phyloP scores from a whole-genome alignment of 2,113 vertebrate species.

The Tichodroma muraria region DNA sequence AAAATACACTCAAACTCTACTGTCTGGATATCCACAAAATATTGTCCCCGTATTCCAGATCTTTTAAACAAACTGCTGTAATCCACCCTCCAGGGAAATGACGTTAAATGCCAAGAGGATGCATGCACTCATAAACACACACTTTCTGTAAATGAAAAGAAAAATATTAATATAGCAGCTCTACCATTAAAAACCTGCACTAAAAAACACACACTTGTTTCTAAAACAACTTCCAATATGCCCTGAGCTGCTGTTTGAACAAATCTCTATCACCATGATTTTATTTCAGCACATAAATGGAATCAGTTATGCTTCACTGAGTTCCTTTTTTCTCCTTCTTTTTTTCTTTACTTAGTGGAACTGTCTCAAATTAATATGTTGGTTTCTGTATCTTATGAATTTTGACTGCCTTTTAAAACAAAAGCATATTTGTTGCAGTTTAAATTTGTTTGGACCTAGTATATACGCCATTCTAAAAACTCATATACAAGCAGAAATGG shows the following conservation, averaged over 20 bases:
- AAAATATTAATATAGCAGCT: not conserved
- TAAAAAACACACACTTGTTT: not conserved
- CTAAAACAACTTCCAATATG: not conserved
- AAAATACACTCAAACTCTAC: not conserved
- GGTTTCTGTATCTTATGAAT: constrained; percentile 15
- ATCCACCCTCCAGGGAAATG: not conserved
- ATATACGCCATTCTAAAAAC: not conserved
- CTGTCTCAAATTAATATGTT: not conserved
- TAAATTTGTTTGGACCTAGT: not conserved
- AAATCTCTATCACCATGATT: not conserved
- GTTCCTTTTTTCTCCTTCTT: not conserved
- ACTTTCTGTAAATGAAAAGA: not conserved
- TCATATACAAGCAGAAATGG: not conserved
- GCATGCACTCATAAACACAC: not conserved
- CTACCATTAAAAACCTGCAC: not conserved
- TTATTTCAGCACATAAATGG: constrained; percentile 18
- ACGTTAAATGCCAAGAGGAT: not conserved
- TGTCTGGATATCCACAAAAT: not conserved
- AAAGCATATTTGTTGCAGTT: not conserved
- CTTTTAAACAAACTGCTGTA: not conserved
- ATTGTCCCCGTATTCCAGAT: not conserved
- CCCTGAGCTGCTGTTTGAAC: not conserved
- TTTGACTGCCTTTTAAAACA: constrained; percentile 1
- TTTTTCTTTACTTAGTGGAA: not conserved
- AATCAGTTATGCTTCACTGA: not conserved